A percentile compares a stretch with the other conserved stretches of the same genome.
These are phyloP conservation scores for Ceratosolen fusciceps DNA, from an alignment of 1,140 invertebrate species.

Conservation along the genomic window DNA sequence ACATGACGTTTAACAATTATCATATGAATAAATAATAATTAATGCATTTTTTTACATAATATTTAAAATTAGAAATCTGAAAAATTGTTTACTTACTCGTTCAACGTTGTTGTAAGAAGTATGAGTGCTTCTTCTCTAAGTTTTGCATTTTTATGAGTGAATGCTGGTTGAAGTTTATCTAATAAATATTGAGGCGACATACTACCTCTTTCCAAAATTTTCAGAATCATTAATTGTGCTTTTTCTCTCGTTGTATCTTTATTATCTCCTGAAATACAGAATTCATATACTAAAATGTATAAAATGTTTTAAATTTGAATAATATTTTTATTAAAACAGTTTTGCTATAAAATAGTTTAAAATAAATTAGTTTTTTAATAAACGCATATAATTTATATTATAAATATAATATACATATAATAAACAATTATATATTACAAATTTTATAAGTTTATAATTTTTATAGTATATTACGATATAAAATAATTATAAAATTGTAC, in stretches of 20 bases:
- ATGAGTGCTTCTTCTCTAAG: conserved; percentile 87
- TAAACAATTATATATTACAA: not conserved
- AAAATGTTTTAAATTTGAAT: conserved; percentile 7
- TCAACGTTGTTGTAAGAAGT: conserved; percentile 84
- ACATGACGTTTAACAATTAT: too few relatives aligned
- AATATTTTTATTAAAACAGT: not conserved
- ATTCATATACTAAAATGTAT: conserved; percentile 19
- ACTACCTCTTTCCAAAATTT: conserved; percentile 85
- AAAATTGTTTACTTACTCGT: conserved; percentile 76
- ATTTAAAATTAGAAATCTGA: too few relatives aligned
- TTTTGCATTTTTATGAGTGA: conserved; percentile 89
- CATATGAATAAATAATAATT: too few relatives aligned
- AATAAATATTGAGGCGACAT: conserved; percentile 84
- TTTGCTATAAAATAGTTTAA: too few relatives aligned
- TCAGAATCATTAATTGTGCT: conserved; percentile 83
- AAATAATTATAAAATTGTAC: too few relatives aligned
- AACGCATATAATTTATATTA: too few relatives aligned
- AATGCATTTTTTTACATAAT: too few relatives aligned
- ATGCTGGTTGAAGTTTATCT: conserved; percentile 81
- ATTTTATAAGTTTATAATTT: not conserved
- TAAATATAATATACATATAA: too few relatives aligned
- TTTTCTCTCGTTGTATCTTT: conserved; percentile 89
- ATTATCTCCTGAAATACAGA: conserved; percentile 76
- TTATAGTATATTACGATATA: not conserved
- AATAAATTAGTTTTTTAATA: too few relatives aligned